Evolutionary conservation across 2,888 invertebrate genomes (phyloP), one percentile per base, ranked within the genome.

Genomic region (Linnaemya vulpina): DNA sequence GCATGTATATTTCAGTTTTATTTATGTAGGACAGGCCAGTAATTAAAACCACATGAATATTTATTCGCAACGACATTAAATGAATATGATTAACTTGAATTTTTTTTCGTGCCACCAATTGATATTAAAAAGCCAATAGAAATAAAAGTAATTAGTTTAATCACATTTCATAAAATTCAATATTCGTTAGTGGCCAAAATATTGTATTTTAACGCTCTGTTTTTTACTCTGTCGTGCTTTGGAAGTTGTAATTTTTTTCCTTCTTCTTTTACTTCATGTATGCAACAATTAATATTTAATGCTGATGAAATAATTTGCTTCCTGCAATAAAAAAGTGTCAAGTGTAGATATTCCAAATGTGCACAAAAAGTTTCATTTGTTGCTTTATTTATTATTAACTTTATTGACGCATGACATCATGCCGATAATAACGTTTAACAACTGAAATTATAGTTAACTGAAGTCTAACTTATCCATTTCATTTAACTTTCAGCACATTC

Each of bases 391-490:
- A 40, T 40, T 40, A 40, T 46, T 46, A 46, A 4, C 1, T 58
- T 58, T 30, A 3, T 30, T 30, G 15, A 9, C 15, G n/a, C 8
- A 58, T 58, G 58, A 35, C 30, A 46, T 46, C 11, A 30, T 25
- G 10, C 11, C 10, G n/a, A 49, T 67, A 49, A 60, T 46, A 46
- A 35, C 35, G 60, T 60, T 73, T 38, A 53, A 58, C 55, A 40
- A 71, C 20, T 55, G 4, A 71, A 58, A 46, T 73, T 30, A 46
- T 17, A 35, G 13, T 71, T 38, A 11, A 62, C 22, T 49, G 46
- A 7, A 35, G 38, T 53, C 60, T 43, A 76, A 76, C 49, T 77
- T 49, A 35, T 73, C 40, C 67, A 71, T 43, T 30, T 63, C 15
- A 55, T 58, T 67, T 58, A 49, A 43, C 43, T 65, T 46, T 76